Percentiles rank a stretch among this genome's conserved stretches.
phyloP scores from a whole-genome alignment of 2,797 vertebrate species.

The Parauchenoglanis punctatus region DNA sequence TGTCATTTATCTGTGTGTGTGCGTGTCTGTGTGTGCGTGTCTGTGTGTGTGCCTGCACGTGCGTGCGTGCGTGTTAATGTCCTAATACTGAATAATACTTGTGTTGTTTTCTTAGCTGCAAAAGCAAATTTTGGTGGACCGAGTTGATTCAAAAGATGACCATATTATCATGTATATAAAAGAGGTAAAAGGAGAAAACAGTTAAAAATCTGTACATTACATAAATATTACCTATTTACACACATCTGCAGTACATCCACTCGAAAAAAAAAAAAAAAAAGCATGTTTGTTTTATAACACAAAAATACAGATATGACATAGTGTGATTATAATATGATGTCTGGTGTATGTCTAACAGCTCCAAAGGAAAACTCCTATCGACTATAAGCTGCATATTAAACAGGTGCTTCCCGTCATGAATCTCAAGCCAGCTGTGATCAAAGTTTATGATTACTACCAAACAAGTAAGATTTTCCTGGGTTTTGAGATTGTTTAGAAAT shows the following conservation, averaged over 20 bases:
- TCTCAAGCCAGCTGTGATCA: slow-evolving; percentile 70
- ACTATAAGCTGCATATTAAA: slow-evolving; percentile 53
- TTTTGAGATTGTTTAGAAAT: background rate
- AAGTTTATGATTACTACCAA: slow-evolving; percentile 78
- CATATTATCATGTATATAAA: slow-evolving; percentile 48
- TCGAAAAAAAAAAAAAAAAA: background rate
- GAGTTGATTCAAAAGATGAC: slow-evolving; percentile 48
- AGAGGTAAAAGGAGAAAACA: slow-evolving; percentile 37
- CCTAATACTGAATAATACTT: background rate
- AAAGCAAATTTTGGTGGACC: background rate
- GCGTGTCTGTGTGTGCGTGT: background rate
- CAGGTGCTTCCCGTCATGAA: slow-evolving; percentile 65
- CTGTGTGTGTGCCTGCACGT: background rate
- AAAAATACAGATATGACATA: background rate
- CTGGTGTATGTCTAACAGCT: slow-evolving; percentile 59
- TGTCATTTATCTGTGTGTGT: background rate
- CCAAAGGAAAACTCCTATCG: background rate
- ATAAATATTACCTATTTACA: background rate
- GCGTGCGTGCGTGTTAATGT: background rate
- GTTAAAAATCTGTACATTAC: background rate
- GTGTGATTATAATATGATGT: background rate
- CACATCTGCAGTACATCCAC: background rate
- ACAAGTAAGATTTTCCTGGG: slow-evolving; percentile 18
- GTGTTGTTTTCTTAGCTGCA: slow-evolving; percentile 31
- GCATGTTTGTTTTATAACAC: too few relatives aligned